Conservation (phyloP, 2,113 vertebrate genomes). For the Mus pahari region DNA sequence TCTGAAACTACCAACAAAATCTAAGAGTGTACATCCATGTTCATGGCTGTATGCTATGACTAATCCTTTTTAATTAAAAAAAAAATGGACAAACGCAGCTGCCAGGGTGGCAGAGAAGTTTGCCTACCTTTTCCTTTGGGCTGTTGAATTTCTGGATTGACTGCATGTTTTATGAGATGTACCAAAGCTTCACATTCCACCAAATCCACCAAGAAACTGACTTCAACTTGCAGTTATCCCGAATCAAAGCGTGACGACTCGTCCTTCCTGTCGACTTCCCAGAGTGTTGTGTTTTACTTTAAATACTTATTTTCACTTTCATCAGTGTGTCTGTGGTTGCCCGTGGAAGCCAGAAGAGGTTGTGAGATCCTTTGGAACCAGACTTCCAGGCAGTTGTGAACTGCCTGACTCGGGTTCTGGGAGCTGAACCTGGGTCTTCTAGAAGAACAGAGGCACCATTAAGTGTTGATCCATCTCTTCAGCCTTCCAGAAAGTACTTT, state of each 20-base stretch:
- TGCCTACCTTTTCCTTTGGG: background rate
- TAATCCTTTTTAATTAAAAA: background rate
- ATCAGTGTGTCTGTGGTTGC: background rate
- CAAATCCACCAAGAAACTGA: background rate
- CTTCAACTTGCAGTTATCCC: conserved; percentile 15
- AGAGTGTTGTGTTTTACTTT: background rate
- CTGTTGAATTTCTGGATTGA: background rate
- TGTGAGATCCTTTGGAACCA: background rate
- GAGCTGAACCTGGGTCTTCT: background rate
- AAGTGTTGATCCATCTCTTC: background rate
- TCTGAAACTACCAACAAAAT: background rate
- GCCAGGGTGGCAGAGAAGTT: background rate
- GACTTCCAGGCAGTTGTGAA: background rate
- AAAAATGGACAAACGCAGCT: background rate
- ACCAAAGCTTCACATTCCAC: background rate
- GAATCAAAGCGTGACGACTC: background rate
- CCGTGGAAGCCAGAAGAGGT: background rate
- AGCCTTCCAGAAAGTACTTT: background rate
- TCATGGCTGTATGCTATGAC: background rate
- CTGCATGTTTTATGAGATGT: background rate
- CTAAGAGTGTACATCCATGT: background rate
- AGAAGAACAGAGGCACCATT: background rate
- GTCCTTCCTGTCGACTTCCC: background rate
- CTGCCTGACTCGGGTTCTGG: background rate
- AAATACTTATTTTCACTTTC: background rate